Conservation (phyloP, 1,140 invertebrate genomes). For the Pseudoatta argentina region DNA sequence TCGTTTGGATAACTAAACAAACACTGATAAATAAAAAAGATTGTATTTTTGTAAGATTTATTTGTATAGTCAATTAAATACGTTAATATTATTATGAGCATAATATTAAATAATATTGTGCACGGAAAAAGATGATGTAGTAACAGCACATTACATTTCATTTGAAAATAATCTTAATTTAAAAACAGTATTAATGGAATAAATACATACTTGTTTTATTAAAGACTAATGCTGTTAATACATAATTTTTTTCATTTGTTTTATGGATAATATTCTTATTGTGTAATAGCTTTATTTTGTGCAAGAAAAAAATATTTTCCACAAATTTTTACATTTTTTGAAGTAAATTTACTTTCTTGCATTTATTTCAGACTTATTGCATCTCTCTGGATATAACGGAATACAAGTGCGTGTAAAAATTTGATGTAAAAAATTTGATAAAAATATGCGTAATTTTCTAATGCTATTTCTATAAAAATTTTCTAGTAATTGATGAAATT, state of each 20-base stretch:
- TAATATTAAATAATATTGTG: not conserved
- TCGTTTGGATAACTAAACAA: not conserved
- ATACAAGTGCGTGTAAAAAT: conserved; percentile 12
- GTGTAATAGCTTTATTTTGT: conserved; percentile 1
- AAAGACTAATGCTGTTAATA: not conserved
- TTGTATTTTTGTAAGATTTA: conserved; percentile 24
- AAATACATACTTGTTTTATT: not conserved
- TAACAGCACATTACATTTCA: not conserved
- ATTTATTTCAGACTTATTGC: conserved; percentile 7
- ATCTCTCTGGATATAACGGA: not conserved
- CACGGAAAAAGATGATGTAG: not conserved
- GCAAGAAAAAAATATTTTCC: not conserved
- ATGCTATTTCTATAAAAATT: not conserved
- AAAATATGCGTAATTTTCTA: conserved; percentile 1
- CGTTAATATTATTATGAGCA: not conserved
- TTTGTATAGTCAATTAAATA: not conserved
- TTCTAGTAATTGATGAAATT: conserved; percentile 3
- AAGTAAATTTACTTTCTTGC: conserved; percentile 4
- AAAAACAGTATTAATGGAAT: not conserved
- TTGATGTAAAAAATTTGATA: not conserved
- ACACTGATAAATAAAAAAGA: conserved; percentile 1
- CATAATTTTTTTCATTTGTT: not conserved
- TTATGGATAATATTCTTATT: conserved; percentile 18
- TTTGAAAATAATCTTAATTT: not conserved
- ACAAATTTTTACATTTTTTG: not conserved